Conservation (phyloP, 2,888 invertebrate species). For the Loripinus fragilis region DNA sequence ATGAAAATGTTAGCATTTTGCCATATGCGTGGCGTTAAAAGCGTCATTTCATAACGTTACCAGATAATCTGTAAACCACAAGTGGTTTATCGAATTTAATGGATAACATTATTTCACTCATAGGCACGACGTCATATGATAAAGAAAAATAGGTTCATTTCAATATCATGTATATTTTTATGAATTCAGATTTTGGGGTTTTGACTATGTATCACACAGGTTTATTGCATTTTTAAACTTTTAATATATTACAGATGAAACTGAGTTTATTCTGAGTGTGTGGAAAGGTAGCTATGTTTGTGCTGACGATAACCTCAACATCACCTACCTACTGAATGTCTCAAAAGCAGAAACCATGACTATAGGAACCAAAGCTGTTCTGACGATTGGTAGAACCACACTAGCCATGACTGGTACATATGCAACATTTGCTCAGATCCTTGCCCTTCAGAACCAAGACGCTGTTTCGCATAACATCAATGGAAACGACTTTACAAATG, state of each 20-base stretch:
- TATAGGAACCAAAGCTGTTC: slow-evolving; percentile 42
- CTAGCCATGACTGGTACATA: slow-evolving; percentile 45
- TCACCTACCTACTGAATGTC: slow-evolving; percentile 42
- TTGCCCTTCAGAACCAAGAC: slow-evolving; percentile 41
- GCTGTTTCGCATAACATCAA: slow-evolving; percentile 30
- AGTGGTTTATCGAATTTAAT: too few species aligned
- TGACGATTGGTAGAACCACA: slow-evolving; percentile 23
- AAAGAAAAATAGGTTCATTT: too few species aligned
- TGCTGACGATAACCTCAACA: slow-evolving; percentile 20
- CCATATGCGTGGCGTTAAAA: too few species aligned
- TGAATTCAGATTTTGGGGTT: too few species aligned
- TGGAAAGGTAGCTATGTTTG: slow-evolving; percentile 56
- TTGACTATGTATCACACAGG: too few species aligned
- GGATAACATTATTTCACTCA: too few species aligned
- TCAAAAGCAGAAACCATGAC: slow-evolving; percentile 24
- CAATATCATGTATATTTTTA: too few species aligned
- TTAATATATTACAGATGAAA: slow-evolving; percentile 34
- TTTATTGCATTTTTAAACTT: too few species aligned
- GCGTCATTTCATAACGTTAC: too few species aligned
- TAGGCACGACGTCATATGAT: too few species aligned
- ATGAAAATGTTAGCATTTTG: too few species aligned
- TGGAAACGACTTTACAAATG: slow-evolving; percentile 46
- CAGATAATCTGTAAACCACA: too few species aligned
- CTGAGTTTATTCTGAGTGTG: slow-evolving; percentile 46
- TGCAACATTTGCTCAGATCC: slow-evolving; percentile 24